phyloP scores from a whole-genome alignment of 2,888 invertebrate genomes.

The Agrotis clavis region DNA sequence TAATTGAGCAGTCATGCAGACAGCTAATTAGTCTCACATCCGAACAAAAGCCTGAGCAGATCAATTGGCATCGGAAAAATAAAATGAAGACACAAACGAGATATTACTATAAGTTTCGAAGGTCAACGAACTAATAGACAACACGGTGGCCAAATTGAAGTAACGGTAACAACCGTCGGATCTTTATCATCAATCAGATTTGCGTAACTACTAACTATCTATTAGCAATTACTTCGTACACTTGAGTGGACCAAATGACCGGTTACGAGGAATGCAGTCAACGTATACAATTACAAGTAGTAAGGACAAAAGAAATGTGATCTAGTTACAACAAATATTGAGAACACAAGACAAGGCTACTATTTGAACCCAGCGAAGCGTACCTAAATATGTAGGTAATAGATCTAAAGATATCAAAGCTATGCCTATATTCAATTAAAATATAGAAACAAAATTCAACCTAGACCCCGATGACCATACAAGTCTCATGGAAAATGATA shows the following conservation, averaged over 20 bases:
- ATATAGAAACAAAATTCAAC: constrained; percentile 59
- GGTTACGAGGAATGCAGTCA: constrained; percentile 79
- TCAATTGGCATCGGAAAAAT: constrained; percentile 65
- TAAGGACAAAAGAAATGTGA: constrained; percentile 70
- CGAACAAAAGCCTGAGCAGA: constrained; percentile 67
- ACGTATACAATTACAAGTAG: constrained; percentile 73
- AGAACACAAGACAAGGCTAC: constrained; percentile 60
- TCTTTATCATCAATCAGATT: constrained; percentile 90
- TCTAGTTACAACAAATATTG: constrained; percentile 65
- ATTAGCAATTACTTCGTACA: constrained; percentile 85
- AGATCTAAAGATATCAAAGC: constrained; percentile 40
- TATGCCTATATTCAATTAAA: constrained; percentile 40
- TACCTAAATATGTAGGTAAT: constrained; percentile 53
- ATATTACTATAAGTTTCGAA: constrained; percentile 72
- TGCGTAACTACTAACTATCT: constrained; percentile 90
- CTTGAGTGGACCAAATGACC: constrained; percentile 77
- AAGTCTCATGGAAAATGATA: constrained; percentile 65
- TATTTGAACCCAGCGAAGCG: constrained; percentile 54
- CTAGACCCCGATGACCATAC: constrained; percentile 63
- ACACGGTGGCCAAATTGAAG: constrained; percentile 88
- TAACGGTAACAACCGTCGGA: constrained; percentile 85
- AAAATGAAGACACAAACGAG: constrained; percentile 58
- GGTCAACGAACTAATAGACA: constrained; percentile 85
- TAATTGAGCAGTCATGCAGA: constrained; percentile 68
- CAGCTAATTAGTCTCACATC: constrained; percentile 72